Conservation (phyloP, 2,113 vertebrate genomes). For the Myiopsitta monachus region DNA sequence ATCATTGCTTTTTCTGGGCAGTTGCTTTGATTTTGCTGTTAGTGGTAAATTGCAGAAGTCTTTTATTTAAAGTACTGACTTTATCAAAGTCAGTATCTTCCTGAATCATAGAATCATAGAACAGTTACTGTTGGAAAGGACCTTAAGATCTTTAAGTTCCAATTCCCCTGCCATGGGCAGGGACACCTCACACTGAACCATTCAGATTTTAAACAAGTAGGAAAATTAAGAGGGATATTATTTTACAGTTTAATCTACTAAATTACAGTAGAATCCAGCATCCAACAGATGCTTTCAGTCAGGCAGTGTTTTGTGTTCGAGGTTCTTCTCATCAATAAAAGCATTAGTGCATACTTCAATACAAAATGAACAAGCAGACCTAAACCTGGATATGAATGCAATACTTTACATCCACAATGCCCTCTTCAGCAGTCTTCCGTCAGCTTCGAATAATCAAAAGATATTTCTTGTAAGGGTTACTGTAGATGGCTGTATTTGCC, state of each 20-base stretch:
- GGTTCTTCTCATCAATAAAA: background rate
- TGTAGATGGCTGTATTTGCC: background rate
- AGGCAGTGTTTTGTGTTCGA: background rate
- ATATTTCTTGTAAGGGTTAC: background rate
- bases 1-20: slow-evolving; percentile 80
- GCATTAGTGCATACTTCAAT: background rate
- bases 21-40: slow-evolving; percentile 81
- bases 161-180: background rate
- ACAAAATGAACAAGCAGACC: background rate
- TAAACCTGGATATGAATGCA: background rate
- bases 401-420: background rate
- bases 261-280: background rate
- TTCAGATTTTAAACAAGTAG: slow-evolving; percentile 76
- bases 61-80: slow-evolving; percentile 31
- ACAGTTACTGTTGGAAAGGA: background rate
- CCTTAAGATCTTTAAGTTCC: background rate
- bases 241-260: slow-evolving; percentile 66
- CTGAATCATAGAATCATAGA: background rate
- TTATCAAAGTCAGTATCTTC: background rate
- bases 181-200: background rate
- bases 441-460: background rate
- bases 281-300: background rate
- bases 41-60: slow-evolving; percentile 68
- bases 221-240: slow-evolving; percentile 73
- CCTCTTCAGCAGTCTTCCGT: background rate